Evolutionary conservation across 2,797 vertebrate species (phyloP).

Genomic region (Dipus sagitta): DNA sequence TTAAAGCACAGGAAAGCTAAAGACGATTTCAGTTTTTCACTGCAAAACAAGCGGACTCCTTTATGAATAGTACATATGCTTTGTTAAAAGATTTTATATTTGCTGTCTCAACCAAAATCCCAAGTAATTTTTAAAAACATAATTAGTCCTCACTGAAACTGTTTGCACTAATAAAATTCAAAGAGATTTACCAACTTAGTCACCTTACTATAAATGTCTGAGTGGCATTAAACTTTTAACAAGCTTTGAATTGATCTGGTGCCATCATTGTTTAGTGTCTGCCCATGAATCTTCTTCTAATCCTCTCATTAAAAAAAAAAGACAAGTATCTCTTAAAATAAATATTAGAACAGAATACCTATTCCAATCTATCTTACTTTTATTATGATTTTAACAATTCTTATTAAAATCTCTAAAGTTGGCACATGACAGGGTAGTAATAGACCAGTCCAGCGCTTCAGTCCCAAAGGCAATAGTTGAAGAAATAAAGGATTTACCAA

Average conservation of each 20-base stretch:
- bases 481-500: conserved; percentile 46
- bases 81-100: conserved; percentile 42
- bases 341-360: conserved; percentile 60
- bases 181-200: conserved; percentile 50
- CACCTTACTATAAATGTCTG: conserved; percentile 45
- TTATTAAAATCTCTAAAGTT: conserved; percentile 61
- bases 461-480: conserved; percentile 59
- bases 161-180: conserved; percentile 45
- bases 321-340: conserved; percentile 44
- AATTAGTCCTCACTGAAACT: conserved; percentile 49
- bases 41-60: background rate
- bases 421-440: conserved; percentile 58
- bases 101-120: conserved; percentile 55
- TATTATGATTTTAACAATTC: conserved; percentile 64
- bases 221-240: conserved; percentile 40
- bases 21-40: conserved; percentile 19
- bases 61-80: conserved; percentile 9
- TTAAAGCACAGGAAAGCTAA: conserved; percentile 38
- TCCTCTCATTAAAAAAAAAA: background rate
- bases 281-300: conserved; percentile 39
- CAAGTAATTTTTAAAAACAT: conserved; percentile 37
- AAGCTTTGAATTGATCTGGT: conserved; percentile 35
- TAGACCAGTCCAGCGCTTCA: conserved; percentile 61
- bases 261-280: conserved; percentile 34
- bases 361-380: conserved; percentile 63